Evolutionary conservation across 2,888 invertebrate species (phyloP), one percentile per base, ranked within the genome.

Genomic region (Disparrhopalites patrizii): DNA sequence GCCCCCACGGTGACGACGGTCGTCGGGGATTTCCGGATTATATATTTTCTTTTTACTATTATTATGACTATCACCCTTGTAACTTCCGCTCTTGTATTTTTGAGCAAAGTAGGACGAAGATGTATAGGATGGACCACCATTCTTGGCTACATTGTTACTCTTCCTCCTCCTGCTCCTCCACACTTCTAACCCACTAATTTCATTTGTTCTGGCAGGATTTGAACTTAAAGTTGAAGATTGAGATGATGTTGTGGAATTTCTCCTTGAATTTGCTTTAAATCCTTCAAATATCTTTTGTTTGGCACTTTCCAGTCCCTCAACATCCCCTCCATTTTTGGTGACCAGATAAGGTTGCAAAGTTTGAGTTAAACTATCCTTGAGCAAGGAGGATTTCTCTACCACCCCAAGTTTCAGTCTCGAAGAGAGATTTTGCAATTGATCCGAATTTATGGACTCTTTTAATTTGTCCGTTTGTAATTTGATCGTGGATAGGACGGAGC

Each of bases 361-460:
- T 43, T 71, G 70, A n/a, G 70, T 54, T 10, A 73, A 63, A 63
- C 70, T 71, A 33, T 62, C 62, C 62, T 65, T 70, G 23, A 73
- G 47, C 27, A 66, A 68, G 40, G 68, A 57, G 18, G 73, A 72
- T 33, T 67, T 72, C 54, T 72, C 68, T 61, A 72, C 66, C n/a
- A 73, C 70, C 65, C 68, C 70, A 43, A 65, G 51, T 67, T 71
- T 72, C 68, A 73, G 70, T 68, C 70, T 70, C 61, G 70, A 61
- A 1, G 71, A 70, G 38, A 70, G 68, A 62, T 70, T 67, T 63
- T 67, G 68, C n/a, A 70, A 65, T 68, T 71, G 73, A 25, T 67
- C 71, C 2, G 66, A 61, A 40, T 62, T 70, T 36, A 73, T 43
- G 30, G 65, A 62, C 20, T 73, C 73, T 43, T 71, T 72, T 8